Base-by-base conservation (phyloP, 2,888 invertebrate species). In the Tinea pellionella region DNA sequence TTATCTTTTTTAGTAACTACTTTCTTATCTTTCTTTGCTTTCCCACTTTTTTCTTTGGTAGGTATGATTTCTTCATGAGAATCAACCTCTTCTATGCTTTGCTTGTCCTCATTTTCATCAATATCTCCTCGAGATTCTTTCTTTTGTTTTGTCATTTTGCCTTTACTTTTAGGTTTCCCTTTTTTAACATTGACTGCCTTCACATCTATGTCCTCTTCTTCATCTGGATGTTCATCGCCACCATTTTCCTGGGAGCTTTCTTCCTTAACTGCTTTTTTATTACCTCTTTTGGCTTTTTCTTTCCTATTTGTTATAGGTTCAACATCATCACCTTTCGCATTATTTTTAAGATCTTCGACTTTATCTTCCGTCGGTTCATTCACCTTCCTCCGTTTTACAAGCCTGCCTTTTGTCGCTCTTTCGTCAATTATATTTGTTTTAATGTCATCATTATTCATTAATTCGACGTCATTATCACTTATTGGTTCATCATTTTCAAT, bases 331-430 rank as follows among this genome's bases (percentile, higher is more conserved):
- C 56, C 53, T 18, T 67, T 58, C 67, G 62, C 41, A 60, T 61
- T 37, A 59, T 42, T 41, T 61, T 9, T 19, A 42, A 43, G 2
- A 15, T 47, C 73, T 61, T 56, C 64, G 61, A 65, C 62, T 61
- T 72, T 70, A 62, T 64, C 64, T 30, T 75, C 79, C 77, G 47
- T 68, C 77, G 18, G 3, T 72, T n/a, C 77, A 78, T 64, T 77
- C 69, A 0, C 79, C 80, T 64, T 75, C 78, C 3, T 71, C 70
- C 59, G 67, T 64, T 62, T 24, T 29, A 13, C 24, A 24, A 6
- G 41, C 77, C 82, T 56, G 63, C 64, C 68, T 29, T 70, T 69
- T 63, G 47, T 32, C 19, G 59, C 24, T 13, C 18, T 57, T 60
- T 56, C 30, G 12, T 47, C 16, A n/a, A 47, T 43, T 53, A 12